These are phyloP conservation scores for Oceanodroma tethys DNA, from an alignment of 2,113 vertebrate species.

Conservation along the genomic window DNA sequence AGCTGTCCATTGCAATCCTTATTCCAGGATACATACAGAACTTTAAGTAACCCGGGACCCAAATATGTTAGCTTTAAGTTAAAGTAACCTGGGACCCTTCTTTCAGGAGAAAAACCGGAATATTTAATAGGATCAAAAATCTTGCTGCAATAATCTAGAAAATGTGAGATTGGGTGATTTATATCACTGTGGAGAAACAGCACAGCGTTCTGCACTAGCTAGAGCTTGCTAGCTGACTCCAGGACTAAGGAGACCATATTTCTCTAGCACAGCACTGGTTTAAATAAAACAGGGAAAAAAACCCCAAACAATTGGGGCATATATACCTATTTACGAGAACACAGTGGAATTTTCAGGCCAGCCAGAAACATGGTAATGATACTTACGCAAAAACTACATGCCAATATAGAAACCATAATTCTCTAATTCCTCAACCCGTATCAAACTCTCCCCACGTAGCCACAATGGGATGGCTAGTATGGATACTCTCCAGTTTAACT, in stretches of 20 bases:
- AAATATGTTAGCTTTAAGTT: neutral
- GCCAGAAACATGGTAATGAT: neutral
- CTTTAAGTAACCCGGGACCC: neutral
- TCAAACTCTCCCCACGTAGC: rapidly evolving
- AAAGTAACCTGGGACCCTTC: neutral
- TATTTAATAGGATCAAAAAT: neutral
- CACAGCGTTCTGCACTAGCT: neutral
- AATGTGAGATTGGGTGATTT: neutral
- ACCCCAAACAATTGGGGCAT: neutral
- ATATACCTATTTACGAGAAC: neutral
- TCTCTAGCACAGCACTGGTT: neutral
- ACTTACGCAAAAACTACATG: neutral
- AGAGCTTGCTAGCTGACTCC: neutral
- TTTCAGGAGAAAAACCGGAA: neutral
- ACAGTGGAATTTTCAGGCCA: neutral
- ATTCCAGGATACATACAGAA: rapidly evolving
- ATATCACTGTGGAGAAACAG: neutral
- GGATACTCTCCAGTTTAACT: neutral
- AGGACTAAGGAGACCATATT: neutral
- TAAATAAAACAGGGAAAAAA: neutral
- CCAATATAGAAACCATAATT: neutral
- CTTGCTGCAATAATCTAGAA: neutral
- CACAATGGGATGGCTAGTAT: neutral
- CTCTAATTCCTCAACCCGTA: neutral
- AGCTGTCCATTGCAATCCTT: neutral